Conservation (phyloP, 1,140 invertebrate genomes). For the Drosophila novamexicana region DNA sequence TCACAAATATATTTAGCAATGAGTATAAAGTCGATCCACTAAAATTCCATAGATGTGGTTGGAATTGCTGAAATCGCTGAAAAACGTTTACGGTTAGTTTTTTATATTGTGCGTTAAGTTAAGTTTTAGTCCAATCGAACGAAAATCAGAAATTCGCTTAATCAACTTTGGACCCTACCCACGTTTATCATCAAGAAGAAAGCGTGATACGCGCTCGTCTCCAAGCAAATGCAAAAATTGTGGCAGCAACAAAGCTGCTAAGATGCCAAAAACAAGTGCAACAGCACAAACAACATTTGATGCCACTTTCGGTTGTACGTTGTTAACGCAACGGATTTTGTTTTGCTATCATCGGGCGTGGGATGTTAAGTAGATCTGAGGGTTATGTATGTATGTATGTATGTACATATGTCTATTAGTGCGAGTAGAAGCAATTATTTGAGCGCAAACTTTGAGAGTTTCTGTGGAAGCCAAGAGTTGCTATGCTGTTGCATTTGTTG, state of each 20-base stretch:
- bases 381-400: background rate
- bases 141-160: no score
- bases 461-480: slow-evolving; percentile 34
- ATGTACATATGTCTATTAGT: slow-evolving; percentile 41
- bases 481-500: slow-evolving; percentile 12
- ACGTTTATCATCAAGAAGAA: no score
- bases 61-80: no score
- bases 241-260: slow-evolving; percentile 7
- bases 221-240: background rate
- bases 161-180: no score
- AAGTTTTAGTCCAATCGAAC: no score
- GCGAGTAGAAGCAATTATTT: slow-evolving; percentile 70
- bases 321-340: background rate
- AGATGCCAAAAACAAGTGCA: slow-evolving; percentile 1
- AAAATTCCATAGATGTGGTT: no score
- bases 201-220: background rate
- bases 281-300: slow-evolving; percentile 17
- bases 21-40: no score
- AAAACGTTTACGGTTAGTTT: no score
- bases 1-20: no score
- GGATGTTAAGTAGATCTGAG: background rate
- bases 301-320: slow-evolving; percentile 1
- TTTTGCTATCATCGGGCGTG: background rate
- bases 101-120: no score
- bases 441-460: slow-evolving; percentile 56